These are phyloP conservation scores for Centrocercus urophasianus DNA, from an alignment of 2,113 vertebrate species.

Conservation along the genomic window DNA sequence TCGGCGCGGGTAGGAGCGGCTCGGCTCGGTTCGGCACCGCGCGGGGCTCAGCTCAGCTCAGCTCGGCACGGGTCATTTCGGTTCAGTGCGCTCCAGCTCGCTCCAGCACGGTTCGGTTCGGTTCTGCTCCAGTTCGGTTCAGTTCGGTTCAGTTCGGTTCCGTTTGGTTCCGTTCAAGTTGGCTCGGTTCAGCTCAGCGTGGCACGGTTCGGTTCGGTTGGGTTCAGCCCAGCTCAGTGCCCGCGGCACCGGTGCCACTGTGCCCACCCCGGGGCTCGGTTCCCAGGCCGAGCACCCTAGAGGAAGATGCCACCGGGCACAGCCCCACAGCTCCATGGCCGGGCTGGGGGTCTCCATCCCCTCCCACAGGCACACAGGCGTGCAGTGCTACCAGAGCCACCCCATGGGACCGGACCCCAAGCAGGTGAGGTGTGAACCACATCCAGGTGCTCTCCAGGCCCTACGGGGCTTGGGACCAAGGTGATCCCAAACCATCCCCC, in stretches of 20 bases:
- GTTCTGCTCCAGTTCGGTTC: background rate
- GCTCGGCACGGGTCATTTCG: background rate
- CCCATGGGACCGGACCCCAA: background rate
- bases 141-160: background rate
- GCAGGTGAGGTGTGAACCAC: background rate
- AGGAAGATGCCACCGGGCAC: background rate
- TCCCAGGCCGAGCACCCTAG: too few relatives aligned
- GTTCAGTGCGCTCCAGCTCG: background rate
- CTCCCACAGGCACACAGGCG: accelerated
- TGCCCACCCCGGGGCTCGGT: background rate
- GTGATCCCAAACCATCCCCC: background rate
- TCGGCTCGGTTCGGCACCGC: background rate
- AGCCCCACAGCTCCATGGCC: background rate
- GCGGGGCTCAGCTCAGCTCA: background rate
- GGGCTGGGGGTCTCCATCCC: background rate
- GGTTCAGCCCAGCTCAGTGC: background rate
- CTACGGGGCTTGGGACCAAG: too few relatives aligned
- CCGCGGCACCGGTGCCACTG: background rate
- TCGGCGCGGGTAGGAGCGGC: background rate
- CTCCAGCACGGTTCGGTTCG: background rate
- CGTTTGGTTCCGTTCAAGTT: too few relatives aligned
- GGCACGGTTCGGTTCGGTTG: accelerated
- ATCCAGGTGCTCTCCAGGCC: background rate
- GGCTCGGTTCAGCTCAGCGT: background rate
- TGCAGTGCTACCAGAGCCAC: accelerated